A percentile compares a stretch with the other conserved stretches of the same genome.
These are phyloP conservation scores for Tenthredo notha DNA, from an alignment of 2,888 invertebrate species.

Conservation along the genomic window DNA sequence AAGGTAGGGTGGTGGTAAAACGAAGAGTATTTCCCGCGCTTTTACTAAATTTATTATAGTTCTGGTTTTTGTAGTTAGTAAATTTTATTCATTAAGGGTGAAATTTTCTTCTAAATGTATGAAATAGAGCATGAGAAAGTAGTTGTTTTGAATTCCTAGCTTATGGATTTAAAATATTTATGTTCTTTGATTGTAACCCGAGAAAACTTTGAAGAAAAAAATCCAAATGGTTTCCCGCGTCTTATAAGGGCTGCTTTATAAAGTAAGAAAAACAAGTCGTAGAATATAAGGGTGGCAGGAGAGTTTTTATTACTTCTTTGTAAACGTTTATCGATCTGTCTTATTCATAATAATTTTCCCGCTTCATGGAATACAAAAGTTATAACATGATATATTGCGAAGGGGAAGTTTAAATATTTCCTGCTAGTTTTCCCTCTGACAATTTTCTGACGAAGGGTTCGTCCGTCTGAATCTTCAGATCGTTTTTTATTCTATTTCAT, in stretches of 20 bases:
- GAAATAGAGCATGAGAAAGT: background rate
- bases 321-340: constrained; percentile 11
- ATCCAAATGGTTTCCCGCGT: background rate
- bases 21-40: background rate
- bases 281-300: background rate
- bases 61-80: background rate
- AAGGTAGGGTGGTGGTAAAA: too few relatives aligned
- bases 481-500: constrained; percentile 4
- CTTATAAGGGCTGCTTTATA: background rate
- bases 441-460: background rate
- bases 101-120: background rate
- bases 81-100: background rate
- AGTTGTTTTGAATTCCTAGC: background rate
- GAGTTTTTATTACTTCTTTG: background rate
- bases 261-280: background rate
- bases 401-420: background rate
- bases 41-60: background rate
- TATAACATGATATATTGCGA: background rate
- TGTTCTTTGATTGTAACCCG: background rate
- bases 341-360: constrained; percentile 2
- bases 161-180: background rate
- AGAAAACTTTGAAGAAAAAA: background rate
- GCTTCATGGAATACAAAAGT: background rate
- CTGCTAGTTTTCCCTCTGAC: background rate
- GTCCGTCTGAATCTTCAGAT: background rate